Conservation (phyloP, 2,797 vertebrate species). For the Ceryle rudis region DNA sequence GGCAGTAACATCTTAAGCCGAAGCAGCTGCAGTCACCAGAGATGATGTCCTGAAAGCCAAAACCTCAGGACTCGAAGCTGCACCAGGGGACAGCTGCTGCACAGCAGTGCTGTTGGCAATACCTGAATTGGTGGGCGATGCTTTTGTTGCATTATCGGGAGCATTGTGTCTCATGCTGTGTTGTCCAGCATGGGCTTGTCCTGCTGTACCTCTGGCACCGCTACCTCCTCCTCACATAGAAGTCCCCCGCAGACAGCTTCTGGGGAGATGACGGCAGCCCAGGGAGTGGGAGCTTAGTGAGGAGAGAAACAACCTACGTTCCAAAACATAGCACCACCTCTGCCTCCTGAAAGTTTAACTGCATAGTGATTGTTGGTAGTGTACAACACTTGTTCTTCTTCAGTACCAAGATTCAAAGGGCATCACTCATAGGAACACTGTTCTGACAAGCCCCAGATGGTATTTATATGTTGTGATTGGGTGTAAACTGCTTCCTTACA, state of each 20-base stretch:
- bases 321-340: background rate
- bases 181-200: background rate
- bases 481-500: background rate
- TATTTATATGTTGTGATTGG: background rate
- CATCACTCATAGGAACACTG: accelerated
- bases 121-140: background rate
- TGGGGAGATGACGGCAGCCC: background rate
- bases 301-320: background rate
- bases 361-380: accelerated
- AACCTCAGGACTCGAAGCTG: background rate
- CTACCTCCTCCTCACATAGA: background rate
- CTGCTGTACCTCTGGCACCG: background rate
- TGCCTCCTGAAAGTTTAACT: background rate
- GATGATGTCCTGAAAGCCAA: background rate
- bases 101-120: background rate
- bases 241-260: background rate
- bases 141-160: background rate
- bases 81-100: background rate
- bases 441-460: background rate
- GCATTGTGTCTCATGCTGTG: accelerated
- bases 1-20: background rate
- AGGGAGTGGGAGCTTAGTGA: background rate
- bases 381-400: background rate
- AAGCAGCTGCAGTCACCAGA: background rate
- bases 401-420: background rate